Base-by-base conservation (phyloP, 1,140 invertebrate species). In the Trachelipus rathkii region DNA sequence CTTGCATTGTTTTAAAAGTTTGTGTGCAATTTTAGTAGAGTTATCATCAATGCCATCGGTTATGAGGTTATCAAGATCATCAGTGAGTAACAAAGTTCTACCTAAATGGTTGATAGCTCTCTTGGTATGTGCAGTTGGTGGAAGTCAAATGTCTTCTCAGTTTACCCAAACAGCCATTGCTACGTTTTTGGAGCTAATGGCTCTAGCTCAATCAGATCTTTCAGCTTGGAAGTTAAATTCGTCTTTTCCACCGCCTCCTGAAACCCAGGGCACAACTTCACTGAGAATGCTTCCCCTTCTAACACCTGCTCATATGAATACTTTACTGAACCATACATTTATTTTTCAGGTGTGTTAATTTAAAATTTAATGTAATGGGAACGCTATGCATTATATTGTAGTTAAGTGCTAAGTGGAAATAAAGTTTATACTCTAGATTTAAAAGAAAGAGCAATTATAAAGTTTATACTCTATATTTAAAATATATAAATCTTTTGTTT, bases 61-160 rank as follows among this genome's bases (percentile, higher is more conserved):
- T 60, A 19, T 19, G 11, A 60, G 3, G 19, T 60, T 60, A 13
- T 19, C 50, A 60, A 15, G 50, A 19, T 60, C 50, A 15, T 15
- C 11, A 4, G 21, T 33, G 66, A 72, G 44, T 53, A 24, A 43
- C 21, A 74, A 45, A 43, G 68, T 73, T 43, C 82, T 93, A n/a
- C 92, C 92, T 0, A 86, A 87, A n/a, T 94, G 92, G 92, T 84
- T 94, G 11, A 89, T 91, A 81, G 88, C 90, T 68, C 83, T 94
- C 0, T 86, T 92, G 1, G 88, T 91, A 0, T 91, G 89, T 80
- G 87, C 89, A 1, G 92, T 91, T 81, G 91, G 89, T 85, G 84
- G 91, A 0, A 86, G 86, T 13, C 87, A 87, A 74, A 85, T 87
- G 85, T 73, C 86, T 84, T 43, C 82, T 82, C 13, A 83, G 83